Base-by-base conservation (phyloP, 2,797 vertebrate genomes). In the Halcyon smyrnensis region DNA sequence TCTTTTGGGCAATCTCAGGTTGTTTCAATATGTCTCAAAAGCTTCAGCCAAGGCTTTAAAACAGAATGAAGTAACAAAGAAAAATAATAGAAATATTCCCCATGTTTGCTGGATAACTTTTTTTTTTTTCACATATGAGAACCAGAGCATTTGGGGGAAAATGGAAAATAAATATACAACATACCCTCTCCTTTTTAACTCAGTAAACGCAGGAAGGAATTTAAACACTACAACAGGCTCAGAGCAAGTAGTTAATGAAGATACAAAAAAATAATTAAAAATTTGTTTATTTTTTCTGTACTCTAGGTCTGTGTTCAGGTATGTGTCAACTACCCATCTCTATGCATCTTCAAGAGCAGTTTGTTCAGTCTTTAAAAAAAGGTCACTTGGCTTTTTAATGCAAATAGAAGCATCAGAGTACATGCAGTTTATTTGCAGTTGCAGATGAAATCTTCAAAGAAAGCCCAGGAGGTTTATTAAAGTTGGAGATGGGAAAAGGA, bases 401-500 rank as follows among this genome's bases (percentile, higher is more conserved):
- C 24, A 76, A 46, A 82, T 5, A 78, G 41, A 86, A 78, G 28
- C 19, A 1, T 71, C 54, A 60, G 34, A 84, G 48, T 51, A 63
- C 54, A 46, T 18, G 86, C 27, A 53, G 30, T 21, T 63, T 92
- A 50, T 94, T 79, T 91, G 39, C 41, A 70, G 46, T 60, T 87
- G 46, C 51, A 93, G 65, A 77, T 37, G 50, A 94, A 88, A 86
- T 94, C 75, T 93, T 78, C 74, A 89, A 82, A 96, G 76, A 86
- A 96, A 93, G 39, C 86, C 60, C 77, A 82, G 51, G 59, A 79
- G 92, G 23, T 36, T 87, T 93, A 94, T 82, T 87, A 92, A 90
- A 90, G 36, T 41, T 82, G 59, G 30, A 96, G 36, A 27, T 50
- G n/a, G 62, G 7, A 46, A 64, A 83, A 87, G 21, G 12, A 15